phyloP scores from a whole-genome alignment of 2,113 vertebrate genomes.

The Barbus barbus region DNA sequence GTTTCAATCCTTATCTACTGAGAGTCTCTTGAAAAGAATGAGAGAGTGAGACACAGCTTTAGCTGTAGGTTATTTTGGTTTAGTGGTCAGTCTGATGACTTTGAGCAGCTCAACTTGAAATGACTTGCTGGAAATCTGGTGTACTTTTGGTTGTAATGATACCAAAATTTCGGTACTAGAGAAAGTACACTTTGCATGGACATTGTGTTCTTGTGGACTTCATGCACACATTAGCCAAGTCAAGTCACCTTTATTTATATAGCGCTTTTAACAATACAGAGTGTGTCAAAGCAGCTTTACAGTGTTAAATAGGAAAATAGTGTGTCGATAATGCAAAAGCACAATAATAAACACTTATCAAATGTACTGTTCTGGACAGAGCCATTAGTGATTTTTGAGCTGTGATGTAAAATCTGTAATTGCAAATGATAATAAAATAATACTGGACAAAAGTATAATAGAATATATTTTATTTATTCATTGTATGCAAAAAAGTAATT shows the following conservation, averaged over 20 bases:
- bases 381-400: not conserved
- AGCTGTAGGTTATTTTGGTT: not conserved
- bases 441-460: not conserved
- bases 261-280: too few relatives aligned
- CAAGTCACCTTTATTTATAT: too few relatives aligned
- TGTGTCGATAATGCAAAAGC: too few relatives aligned
- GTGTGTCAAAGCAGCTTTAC: too few relatives aligned
- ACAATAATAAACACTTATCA: too few relatives aligned
- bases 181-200: not conserved
- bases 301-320: too few relatives aligned
- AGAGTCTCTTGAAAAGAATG: conserved; percentile 8
- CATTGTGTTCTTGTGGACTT: not conserved
- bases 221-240: not conserved
- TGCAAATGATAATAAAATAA: not conserved
- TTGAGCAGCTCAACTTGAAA: not conserved
- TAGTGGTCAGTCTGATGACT: not conserved
- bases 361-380: not conserved
- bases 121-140: not conserved
- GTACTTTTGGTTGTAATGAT: not conserved
- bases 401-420: not conserved
- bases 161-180: not conserved
- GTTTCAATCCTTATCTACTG: conserved; percentile 4
- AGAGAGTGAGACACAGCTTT: not conserved
- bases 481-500: not conserved
- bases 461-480: not conserved